These are phyloP conservation scores for Leiothrix lutea DNA, from an alignment of 2,113 vertebrate species.

Conservation along the genomic window DNA sequence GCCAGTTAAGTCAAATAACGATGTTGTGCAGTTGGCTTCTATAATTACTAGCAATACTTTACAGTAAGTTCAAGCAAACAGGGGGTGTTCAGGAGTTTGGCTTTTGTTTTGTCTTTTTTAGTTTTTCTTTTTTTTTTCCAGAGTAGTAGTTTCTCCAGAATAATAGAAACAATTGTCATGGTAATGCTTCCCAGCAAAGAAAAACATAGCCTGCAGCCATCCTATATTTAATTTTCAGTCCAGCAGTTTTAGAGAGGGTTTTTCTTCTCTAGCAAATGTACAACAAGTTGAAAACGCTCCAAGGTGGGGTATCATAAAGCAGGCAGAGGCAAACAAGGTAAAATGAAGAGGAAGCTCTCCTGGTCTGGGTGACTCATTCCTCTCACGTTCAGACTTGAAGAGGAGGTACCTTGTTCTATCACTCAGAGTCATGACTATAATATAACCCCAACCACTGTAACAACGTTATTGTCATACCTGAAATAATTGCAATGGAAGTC, in stretches of 20 bases:
- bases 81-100: neutral
- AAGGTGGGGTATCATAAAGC: slow-evolving; percentile 15
- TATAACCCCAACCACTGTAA: neutral
- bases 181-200: slow-evolving; percentile 65
- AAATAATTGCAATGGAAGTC: neutral
- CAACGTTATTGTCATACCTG: neutral
- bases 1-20: slow-evolving; percentile 74
- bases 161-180: slow-evolving; percentile 74
- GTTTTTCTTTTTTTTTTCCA: slow-evolving; percentile 12
- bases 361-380: neutral
- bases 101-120: neutral
- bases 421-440: neutral
- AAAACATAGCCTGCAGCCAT: slow-evolving; percentile 70
- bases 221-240: slow-evolving; percentile 80
- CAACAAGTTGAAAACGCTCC: slow-evolving; percentile 36
- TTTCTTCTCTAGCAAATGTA: slow-evolving; percentile 55
- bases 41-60: slow-evolving; percentile 78
- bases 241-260: slow-evolving; percentile 75
- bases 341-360: neutral
- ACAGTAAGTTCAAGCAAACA: slow-evolving; percentile 71
- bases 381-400: neutral
- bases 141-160: slow-evolving; percentile 72
- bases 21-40: slow-evolving; percentile 68
- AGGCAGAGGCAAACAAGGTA: neutral
- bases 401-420: neutral